Evolutionary conservation across 1,140 invertebrate species (phyloP).

Genomic region (Drosophila virilis): DNA sequence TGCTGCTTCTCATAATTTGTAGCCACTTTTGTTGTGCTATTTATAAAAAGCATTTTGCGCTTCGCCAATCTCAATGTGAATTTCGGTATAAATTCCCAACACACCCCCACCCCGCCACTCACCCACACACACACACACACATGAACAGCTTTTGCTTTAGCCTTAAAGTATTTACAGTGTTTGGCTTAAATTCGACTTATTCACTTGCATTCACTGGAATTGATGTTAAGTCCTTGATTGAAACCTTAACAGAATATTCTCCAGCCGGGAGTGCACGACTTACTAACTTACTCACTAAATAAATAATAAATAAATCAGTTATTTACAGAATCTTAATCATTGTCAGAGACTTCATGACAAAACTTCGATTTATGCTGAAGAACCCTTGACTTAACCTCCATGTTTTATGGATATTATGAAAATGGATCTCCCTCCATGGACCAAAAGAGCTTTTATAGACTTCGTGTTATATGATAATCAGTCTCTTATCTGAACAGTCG

Average conservation of each 20-base stretch:
- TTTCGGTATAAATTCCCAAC: constrained; percentile 24
- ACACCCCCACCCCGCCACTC: not conserved
- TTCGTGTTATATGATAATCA: no score
- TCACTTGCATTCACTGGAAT: constrained; percentile 7
- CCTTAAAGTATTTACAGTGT: constrained; percentile 11
- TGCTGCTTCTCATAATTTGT: constrained; percentile 30
- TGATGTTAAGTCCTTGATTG: not conserved
- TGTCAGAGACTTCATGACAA: no score
- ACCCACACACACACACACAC: not conserved
- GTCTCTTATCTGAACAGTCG: no score
- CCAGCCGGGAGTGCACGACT: no score
- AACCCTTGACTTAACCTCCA: no score
- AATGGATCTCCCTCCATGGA: no score
- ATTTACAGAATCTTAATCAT: no score
- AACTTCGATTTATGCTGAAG: no score
- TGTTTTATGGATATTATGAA: no score
- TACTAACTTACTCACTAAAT: no score
- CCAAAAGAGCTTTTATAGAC: no score
- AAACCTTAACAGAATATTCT: not conserved
- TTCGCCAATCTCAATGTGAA: constrained; percentile 38
- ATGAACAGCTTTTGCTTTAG: not conserved
- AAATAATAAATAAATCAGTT: no score
- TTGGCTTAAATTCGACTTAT: constrained; percentile 10
- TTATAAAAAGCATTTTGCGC: constrained; percentile 52
- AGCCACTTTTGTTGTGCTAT: constrained; percentile 47